Base-by-base conservation (phyloP, 53 echinoderm and acorn worm genomes). In the Astropecten irregularis region DNA sequence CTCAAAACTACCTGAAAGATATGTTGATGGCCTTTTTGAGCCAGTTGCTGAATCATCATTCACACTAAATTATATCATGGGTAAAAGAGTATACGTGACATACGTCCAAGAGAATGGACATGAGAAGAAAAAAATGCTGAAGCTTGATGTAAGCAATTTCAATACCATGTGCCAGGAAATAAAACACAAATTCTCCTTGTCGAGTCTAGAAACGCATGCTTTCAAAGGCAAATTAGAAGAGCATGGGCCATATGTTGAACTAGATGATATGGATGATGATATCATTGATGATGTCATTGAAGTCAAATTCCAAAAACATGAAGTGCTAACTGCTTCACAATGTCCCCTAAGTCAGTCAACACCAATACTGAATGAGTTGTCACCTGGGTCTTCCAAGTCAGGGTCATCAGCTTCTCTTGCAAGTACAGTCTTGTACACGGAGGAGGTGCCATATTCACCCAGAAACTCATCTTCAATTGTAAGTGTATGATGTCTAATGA, bases 1-100 rank as follows among this genome's bases (percentile, higher is more conserved):
- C 36, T 0, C 31, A 31, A 51, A 28, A 71, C 34, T 0, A 71
- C 7, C 71, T 71, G 46, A 0, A 46, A 28, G 47, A 46, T 19
- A 23, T 71, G 15, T 50, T 32, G 19, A 18, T 32, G 30, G 28
- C 26, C 6, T 58, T 32, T 60, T 60, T 60, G 32, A 29, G 3
- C 33, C 32, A 31, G 3, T 13, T 60, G 2, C 60, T 60, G 30
- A 10, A 60, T 9, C 60, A 60, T 8, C 29, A 60, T 10, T 4
- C 5, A 4, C 58, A 60, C 11, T 16, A 32, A 28, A 60, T 3
- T 60, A 26, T 8, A 32, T 7, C 13, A 68, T 47, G 68, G 23
- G 68, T 82, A 82, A 74, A 37, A 64, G 52, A 26, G 50, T 82
- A 31, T 82, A 82, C 21, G 82, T 82, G 29, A 65, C 82, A 57